Conservation (phyloP, 1,140 invertebrate genomes). For the Oreohelix idahoensis region DNA sequence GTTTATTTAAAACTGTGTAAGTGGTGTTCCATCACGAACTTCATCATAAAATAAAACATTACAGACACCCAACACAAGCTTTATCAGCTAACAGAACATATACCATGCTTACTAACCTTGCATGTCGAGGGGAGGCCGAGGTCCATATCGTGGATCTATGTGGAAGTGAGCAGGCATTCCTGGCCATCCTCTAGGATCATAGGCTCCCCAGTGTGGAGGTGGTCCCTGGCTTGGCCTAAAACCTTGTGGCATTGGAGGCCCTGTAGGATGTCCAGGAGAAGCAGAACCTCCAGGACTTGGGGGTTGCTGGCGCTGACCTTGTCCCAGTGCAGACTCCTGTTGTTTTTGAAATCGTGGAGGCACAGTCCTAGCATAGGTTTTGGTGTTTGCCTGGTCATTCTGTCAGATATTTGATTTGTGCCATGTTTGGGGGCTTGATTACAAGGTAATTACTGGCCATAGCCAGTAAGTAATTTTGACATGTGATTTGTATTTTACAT, state of each 20-base stretch:
- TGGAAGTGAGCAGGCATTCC: constrained; percentile 65
- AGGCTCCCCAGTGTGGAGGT: constrained; percentile 63
- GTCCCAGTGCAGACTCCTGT: constrained; percentile 50
- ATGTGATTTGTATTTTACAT: too few relatives aligned
- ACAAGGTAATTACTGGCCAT: too few relatives aligned
- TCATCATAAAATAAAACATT: too few relatives aligned
- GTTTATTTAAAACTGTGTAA: too few relatives aligned
- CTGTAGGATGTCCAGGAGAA: constrained; percentile 27
- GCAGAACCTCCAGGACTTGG: constrained; percentile 13
- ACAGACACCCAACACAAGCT: too few relatives aligned
- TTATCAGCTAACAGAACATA: too few relatives aligned
- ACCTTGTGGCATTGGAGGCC: constrained; percentile 48
- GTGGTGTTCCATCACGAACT: too few relatives aligned
- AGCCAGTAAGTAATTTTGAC: too few relatives aligned
- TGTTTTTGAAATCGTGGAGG: constrained; percentile 90
- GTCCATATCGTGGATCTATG: constrained; percentile 61
- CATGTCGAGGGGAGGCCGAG: constrained; percentile 68
- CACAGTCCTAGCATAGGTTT: constrained; percentile 83
- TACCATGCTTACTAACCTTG: constrained; percentile 56
- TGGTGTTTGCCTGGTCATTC: constrained; percentile 71
- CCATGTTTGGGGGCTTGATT: too few relatives aligned
- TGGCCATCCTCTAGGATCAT: constrained; percentile 63
- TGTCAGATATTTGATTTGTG: constrained; percentile 26
- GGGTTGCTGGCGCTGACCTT: constrained; percentile 46
- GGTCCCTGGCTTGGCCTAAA: constrained; percentile 64